Evolutionary conservation across 2,797 vertebrate genomes (phyloP), one percentile per base, ranked within the genome.

Genomic region (Trachurus trachurus): DNA sequence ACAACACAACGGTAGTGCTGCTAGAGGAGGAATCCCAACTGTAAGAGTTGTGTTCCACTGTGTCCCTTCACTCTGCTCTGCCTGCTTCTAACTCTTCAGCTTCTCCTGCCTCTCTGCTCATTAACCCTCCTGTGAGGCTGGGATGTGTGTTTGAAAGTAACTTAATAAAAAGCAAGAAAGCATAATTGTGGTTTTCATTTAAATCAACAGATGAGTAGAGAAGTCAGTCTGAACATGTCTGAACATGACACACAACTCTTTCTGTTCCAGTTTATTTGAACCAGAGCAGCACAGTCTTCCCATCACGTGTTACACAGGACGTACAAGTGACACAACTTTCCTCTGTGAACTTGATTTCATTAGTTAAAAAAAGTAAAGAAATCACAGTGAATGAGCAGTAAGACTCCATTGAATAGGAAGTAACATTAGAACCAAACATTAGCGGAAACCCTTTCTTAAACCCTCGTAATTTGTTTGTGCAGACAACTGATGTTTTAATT

Each of bases 81-180:
- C 70, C 71, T 82, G 80, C 82, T 77, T 40, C 57, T 82, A 74
- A 86, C 77, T 26, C 47, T 22, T 12, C 17, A 54, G 66, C 71
- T 72, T 85, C 54, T 26, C n/a, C 2, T 59, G 56, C 49, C 15
- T 73, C 21, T 75, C n/a, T 76, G 63, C 61, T 71, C 54, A 74
- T 83, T 83, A 85, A 80, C 65, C 64, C 63, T 70, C 79, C 69
- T 87, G 75, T 85, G 77, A 88, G 64, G 69, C 44, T 12, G 0
- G 1, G 65, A 49, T 0, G 2, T 56, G 45, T 47, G n/a, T 74
- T 61, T 71, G 0, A 83, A 87, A 71, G 31, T 59, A 71, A 74
- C 53, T n/a, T 78, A 92, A 87, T 87, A 89, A 92, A 90, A 53
- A 45, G 45, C 76, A 87, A 87, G 82, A 76, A 85, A 82, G 63